phyloP scores from a whole-genome alignment of 2,797 vertebrate genomes.

The Hybognathus amarus region DNA sequence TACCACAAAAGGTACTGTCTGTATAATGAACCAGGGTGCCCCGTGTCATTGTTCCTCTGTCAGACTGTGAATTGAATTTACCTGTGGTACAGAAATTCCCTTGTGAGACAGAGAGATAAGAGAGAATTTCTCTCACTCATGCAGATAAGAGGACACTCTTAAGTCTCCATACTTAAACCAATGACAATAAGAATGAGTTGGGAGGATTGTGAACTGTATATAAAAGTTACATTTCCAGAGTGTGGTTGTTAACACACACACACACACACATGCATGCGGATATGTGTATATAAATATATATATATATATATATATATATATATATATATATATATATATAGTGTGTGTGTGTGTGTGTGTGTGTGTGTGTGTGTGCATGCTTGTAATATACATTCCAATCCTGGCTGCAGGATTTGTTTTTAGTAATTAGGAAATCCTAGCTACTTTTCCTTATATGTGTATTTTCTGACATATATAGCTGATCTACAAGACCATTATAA shows the following conservation, averaged over 20 bases:
- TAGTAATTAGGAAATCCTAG: too few species aligned
- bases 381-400: too few species aligned
- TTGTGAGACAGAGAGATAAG: constrained; percentile 44
- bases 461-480: too few species aligned
- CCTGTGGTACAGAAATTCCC: constrained; percentile 33
- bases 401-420: too few species aligned
- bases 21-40: constrained; percentile 27
- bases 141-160: constrained; percentile 16
- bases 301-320: too few species aligned
- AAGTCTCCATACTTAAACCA: constrained; percentile 18
- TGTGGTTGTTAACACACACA: not conserved
- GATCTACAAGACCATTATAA: too few species aligned
- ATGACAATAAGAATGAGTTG: constrained; percentile 15
- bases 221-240: not conserved
- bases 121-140: constrained; percentile 34
- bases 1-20: constrained; percentile 38
- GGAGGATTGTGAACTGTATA: not conserved
- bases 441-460: too few species aligned
- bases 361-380: too few species aligned
- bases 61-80: constrained; percentile 42
- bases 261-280: too few species aligned
- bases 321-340: too few species aligned
- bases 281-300: not conserved
- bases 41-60: constrained; percentile 44
- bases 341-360: too few species aligned